A percentile compares a stretch with the other conserved stretches of the same genome.
phyloP scores from a whole-genome alignment of 2,113 vertebrate genomes.

The Saguinus midas region DNA sequence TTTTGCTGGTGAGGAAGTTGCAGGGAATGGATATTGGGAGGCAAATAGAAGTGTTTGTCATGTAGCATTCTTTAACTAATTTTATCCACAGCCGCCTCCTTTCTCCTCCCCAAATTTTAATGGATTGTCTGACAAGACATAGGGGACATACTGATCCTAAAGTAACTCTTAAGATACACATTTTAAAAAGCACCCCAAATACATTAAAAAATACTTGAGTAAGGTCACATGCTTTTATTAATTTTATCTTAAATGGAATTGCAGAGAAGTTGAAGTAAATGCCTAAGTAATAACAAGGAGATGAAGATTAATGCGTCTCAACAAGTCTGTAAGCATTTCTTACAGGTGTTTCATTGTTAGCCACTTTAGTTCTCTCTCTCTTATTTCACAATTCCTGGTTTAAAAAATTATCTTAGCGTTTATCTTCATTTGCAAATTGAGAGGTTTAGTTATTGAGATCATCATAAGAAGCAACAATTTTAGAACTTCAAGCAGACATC shows the following conservation, averaged over 20 bases:
- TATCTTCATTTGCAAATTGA: conserved; percentile 64
- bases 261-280: neutral
- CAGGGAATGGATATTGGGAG: neutral
- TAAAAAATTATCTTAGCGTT: conserved; percentile 53
- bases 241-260: neutral
- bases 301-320: neutral
- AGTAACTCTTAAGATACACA: neutral
- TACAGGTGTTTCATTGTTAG: neutral
- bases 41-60: neutral
- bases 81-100: neutral
- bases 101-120: too few relatives aligned
- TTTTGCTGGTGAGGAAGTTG: neutral
- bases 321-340: neutral
- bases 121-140: neutral
- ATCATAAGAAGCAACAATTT: conserved; percentile 52
- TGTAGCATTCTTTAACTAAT: neutral
- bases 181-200: neutral
- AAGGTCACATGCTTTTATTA: neutral
- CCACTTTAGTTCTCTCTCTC: neutral
- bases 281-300: neutral
- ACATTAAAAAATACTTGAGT: neutral
- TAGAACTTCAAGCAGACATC: conserved; percentile 31
- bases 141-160: neutral
- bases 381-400: neutral
- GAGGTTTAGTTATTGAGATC: conserved; percentile 35